Conservation (phyloP, 2,113 vertebrate species). For the Orycteropus afer region DNA sequence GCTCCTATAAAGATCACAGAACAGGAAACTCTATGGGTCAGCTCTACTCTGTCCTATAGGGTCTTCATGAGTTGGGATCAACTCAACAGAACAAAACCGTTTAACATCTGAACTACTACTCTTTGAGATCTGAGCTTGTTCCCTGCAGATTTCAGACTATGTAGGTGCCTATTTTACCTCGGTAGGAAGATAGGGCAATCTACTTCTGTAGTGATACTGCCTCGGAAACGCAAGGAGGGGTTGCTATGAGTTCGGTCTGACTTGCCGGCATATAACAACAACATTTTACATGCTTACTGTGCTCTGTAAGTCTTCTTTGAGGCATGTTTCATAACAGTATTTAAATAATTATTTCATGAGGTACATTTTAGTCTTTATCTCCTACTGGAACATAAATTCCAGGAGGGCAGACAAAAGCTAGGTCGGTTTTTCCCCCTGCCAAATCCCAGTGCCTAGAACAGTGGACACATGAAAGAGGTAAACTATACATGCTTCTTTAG, state of each 20-base stretch:
- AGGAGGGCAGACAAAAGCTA: background rate
- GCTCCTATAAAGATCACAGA: background rate
- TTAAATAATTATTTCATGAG: background rate
- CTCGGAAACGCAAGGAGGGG: too few relatives aligned
- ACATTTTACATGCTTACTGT: background rate
- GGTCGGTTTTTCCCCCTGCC: background rate
- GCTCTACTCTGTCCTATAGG: background rate
- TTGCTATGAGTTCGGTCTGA: too few relatives aligned
- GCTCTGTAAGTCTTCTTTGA: background rate
- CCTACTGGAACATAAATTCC: background rate
- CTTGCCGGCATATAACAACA: too few relatives aligned
- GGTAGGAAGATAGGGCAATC: too few relatives aligned
- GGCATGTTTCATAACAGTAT: background rate
- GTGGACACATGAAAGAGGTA: background rate
- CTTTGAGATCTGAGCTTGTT: background rate
- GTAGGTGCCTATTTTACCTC: too few relatives aligned
- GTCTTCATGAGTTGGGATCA: too few relatives aligned
- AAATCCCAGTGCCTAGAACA: background rate
- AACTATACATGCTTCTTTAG: background rate
- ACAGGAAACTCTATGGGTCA: too few relatives aligned
- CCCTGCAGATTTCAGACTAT: background rate
- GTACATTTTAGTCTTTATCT: background rate
- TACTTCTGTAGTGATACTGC: too few relatives aligned
- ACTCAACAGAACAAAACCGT: background rate
- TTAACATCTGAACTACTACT: background rate